phyloP scores from a whole-genome alignment of 1,140 invertebrate species.

The Propsilocerus akamusi region DNA sequence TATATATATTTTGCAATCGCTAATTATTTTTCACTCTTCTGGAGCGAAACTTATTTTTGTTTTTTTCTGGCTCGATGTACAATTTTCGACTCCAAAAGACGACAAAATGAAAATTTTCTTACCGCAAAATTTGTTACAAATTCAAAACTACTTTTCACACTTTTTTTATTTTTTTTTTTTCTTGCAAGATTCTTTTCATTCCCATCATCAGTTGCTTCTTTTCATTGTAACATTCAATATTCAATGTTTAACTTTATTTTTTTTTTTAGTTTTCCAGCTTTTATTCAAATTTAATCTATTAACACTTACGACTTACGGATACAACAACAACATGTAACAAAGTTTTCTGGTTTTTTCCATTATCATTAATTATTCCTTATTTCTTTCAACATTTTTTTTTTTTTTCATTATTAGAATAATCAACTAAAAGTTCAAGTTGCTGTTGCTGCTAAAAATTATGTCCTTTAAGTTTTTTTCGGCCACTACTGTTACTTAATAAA shows the following conservation, averaged over 20 bases:
- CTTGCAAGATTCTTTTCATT: too few species aligned
- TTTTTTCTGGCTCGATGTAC: too few species aligned
- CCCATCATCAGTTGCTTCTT: too few species aligned
- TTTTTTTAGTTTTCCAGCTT: not conserved
- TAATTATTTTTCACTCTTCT: too few species aligned
- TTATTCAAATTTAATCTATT: not conserved
- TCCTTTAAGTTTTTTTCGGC: not conserved
- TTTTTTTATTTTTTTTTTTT: too few species aligned
- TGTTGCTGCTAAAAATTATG: not conserved
- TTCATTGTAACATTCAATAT: not conserved
- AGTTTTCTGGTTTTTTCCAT: not conserved
- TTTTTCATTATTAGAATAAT: not conserved
- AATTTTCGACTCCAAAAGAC: too few species aligned
- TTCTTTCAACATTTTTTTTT: not conserved
- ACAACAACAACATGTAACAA: slow-evolving; percentile 4
- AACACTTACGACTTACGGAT: slow-evolving; percentile 1
- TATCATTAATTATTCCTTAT: not conserved
- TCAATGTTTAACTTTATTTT: slow-evolving; percentile 3
- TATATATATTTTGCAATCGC: not conserved
- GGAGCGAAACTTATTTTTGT: too few species aligned
- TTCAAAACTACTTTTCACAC: not conserved
- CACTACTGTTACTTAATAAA: not conserved
- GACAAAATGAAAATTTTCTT: too few species aligned
- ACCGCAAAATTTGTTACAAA: too few species aligned
- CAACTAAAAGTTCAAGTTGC: not conserved